Conservation (phyloP, 64 coral and sea anemone genomes). For the Stylophora pistillata region DNA sequence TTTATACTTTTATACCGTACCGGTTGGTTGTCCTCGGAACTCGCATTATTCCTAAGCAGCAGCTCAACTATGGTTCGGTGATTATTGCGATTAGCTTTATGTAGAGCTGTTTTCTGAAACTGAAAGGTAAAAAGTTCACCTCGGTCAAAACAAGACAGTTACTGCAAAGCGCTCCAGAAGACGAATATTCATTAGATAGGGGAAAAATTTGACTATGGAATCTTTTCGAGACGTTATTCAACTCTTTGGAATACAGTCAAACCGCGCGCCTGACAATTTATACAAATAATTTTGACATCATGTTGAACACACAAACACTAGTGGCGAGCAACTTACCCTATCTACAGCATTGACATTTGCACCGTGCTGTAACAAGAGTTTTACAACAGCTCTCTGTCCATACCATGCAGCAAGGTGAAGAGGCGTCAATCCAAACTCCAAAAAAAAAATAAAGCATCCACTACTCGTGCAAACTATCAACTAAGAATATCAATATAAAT, state of each 20-base stretch:
- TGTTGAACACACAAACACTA: neutral
- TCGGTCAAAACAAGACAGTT: no score
- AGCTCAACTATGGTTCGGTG: neutral
- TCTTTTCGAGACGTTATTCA: no score
- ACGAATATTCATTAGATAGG: no score
- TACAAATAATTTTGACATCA: no score
- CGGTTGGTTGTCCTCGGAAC: neutral
- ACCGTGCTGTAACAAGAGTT: slow-evolving; percentile 2
- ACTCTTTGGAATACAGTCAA: no score
- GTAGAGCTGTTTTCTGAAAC: neutral
- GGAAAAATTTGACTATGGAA: no score
- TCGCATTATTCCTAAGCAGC: slow-evolving; percentile 3
- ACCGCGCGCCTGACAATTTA: no score
- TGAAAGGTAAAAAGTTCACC: neutral
- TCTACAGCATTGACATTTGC: slow-evolving; percentile 11
- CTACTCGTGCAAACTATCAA: no score
- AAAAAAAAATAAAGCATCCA: neutral
- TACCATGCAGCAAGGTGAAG: slow-evolving; percentile 18
- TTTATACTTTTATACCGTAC: neutral
- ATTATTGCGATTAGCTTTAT: slow-evolving; percentile 2
- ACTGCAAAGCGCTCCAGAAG: no score
- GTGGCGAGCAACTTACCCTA: neutral
- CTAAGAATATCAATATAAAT: no score
- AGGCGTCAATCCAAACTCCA: neutral
- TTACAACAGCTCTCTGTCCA: neutral